These are phyloP conservation scores for Sapayoa aenigma DNA, from an alignment of 2,113 vertebrate genomes.

Conservation along the genomic window DNA sequence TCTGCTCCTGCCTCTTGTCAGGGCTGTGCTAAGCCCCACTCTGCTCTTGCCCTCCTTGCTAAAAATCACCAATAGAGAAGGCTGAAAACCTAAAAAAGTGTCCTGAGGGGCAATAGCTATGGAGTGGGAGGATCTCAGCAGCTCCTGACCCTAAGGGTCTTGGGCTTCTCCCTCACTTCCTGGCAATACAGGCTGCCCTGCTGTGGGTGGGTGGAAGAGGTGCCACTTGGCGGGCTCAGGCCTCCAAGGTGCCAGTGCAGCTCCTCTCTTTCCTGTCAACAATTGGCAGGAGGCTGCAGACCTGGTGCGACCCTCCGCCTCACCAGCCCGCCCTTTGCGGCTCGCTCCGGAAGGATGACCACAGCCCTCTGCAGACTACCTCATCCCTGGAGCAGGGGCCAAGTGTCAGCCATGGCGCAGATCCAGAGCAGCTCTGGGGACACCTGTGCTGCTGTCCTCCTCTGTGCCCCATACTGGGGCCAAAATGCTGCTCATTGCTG, in stretches of 20 bases:
- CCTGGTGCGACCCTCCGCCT: not conserved
- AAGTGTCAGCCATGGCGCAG: not conserved
- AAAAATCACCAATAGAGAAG: not conserved
- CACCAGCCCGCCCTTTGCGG: not conserved
- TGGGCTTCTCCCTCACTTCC: not conserved
- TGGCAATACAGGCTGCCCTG: not conserved
- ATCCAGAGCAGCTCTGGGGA: not conserved
- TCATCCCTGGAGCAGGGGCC: slow-evolving; percentile 4
- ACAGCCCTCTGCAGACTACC: not conserved
- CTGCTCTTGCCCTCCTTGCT: not conserved
- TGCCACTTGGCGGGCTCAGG: not conserved
- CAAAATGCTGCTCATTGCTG: accelerated
- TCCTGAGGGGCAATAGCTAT: not conserved
- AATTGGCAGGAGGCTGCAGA: not conserved
- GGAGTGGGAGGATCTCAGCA: not conserved
- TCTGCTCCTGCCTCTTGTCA: accelerated
- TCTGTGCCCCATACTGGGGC: accelerated
- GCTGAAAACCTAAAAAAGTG: not conserved
- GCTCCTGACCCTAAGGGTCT: not conserved
- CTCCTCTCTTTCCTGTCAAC: not conserved
- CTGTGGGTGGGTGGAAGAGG: accelerated
- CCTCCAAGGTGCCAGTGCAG: not conserved
- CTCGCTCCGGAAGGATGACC: not conserved
- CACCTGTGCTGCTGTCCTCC: not conserved
- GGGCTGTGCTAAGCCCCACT: not conserved